phyloP scores from a whole-genome alignment of 1,140 invertebrate species.

The Drosophila erecta region DNA sequence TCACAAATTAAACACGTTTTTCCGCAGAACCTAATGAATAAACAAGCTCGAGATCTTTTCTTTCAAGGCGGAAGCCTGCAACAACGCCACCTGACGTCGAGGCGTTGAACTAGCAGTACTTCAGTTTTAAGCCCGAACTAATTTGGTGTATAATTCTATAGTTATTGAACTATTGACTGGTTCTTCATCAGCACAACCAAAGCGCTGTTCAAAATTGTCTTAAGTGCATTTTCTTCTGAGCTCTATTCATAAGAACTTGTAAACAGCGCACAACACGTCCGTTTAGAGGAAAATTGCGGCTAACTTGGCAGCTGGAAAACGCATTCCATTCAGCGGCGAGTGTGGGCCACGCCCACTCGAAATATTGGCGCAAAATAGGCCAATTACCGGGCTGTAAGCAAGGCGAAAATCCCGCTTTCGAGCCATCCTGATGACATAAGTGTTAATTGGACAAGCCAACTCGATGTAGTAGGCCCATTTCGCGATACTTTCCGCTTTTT shows the following conservation, averaged over 20 bases:
- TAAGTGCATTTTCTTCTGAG: too few species aligned
- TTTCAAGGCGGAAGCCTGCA: too few species aligned
- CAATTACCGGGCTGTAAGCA: conserved; percentile 79
- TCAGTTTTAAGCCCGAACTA: neutral
- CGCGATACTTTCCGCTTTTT: neutral
- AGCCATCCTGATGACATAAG: conserved; percentile 55
- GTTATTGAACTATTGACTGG: neutral
- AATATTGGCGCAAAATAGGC: conserved; percentile 5
- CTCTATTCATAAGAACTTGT: conserved; percentile 6
- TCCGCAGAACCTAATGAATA: conserved; percentile 84
- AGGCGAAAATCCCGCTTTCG: conserved; percentile 48
- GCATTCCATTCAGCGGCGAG: conserved; percentile 19
- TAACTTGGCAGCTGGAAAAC: neutral
- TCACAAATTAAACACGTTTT: conserved; percentile 85
- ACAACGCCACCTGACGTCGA: conserved; percentile 10
- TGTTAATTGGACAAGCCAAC: conserved; percentile 72
- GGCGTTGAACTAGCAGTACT: neutral
- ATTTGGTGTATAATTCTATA: too few species aligned
- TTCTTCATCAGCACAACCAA: neutral
- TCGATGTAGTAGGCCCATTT: conserved; percentile 11
- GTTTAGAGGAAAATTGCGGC: conserved; percentile 22
- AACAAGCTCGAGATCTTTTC: conserved; percentile 52
- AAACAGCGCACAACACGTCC: conserved; percentile 17
- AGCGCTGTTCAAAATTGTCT: too few species aligned
- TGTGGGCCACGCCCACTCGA: conserved; percentile 17